phyloP scores from a whole-genome alignment of 2,888 invertebrate species.

The Sericinus montela region DNA sequence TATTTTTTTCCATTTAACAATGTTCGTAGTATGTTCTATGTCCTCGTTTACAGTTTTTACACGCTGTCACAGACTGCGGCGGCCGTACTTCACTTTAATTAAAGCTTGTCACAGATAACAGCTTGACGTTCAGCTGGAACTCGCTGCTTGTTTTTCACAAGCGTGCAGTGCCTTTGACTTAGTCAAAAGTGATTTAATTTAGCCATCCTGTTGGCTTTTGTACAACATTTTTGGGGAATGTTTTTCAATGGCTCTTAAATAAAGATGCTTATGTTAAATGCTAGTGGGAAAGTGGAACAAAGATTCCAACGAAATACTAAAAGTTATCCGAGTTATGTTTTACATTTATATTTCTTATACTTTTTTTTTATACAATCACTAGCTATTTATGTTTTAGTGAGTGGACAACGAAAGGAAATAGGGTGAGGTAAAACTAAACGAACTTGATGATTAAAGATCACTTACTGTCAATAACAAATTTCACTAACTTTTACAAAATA shows the following conservation, averaged over 20 bases:
- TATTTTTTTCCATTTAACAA: too few relatives aligned
- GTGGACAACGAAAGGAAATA: too few relatives aligned
- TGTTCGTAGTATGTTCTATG: background rate
- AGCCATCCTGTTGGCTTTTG: background rate
- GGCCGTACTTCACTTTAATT: slow-evolving; percentile 4
- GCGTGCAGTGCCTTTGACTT: background rate
- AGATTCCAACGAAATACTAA: background rate
- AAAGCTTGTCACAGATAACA: slow-evolving; percentile 2
- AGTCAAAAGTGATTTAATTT: background rate
- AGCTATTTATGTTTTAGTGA: too few relatives aligned
- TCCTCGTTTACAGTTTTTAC: background rate
- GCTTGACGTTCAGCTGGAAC: slow-evolving; percentile 1
- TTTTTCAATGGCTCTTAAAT: background rate
- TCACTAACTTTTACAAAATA: too few relatives aligned
- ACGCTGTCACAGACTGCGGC: background rate
- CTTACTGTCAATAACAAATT: too few relatives aligned
- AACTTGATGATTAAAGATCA: too few relatives aligned
- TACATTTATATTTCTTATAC: too few relatives aligned
- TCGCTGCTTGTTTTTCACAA: background rate
- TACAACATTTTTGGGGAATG: background rate
- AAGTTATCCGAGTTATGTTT: background rate
- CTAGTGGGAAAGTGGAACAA: background rate
- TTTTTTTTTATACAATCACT: too few relatives aligned
- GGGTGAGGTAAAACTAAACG: too few relatives aligned
- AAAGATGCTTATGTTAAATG: background rate